A percentile compares a stretch with the other conserved stretches of the same genome.
phyloP scores from a whole-genome alignment of 2,113 vertebrate species.

The Xiphophorus hellerii region DNA sequence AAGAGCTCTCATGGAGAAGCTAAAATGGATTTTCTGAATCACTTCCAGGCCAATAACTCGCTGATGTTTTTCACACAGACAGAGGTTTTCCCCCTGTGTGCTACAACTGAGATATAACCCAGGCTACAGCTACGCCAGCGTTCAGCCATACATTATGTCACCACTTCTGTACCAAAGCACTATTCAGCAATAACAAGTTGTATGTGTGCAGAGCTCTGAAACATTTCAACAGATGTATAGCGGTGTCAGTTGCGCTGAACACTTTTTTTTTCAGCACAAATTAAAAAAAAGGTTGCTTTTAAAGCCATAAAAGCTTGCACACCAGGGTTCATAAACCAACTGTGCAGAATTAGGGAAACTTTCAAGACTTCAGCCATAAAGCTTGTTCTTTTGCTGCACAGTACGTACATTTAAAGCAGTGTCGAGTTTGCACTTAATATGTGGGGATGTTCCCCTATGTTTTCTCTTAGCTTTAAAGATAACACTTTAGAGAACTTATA shows the following conservation, averaged over 20 bases:
- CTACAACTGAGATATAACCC: slow-evolving; percentile 37
- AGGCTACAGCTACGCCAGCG: slow-evolving; percentile 32
- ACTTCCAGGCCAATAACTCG: slow-evolving; percentile 51
- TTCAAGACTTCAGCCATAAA: background rate
- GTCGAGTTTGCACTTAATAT: too few species aligned
- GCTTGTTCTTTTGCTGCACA: background rate
- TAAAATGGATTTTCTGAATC: slow-evolving; percentile 70
- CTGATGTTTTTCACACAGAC: slow-evolving; percentile 58
- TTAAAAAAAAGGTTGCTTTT: background rate
- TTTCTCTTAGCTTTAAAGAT: too few species aligned
- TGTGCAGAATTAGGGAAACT: background rate
- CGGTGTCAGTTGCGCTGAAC: background rate
- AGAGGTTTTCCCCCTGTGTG: slow-evolving; percentile 49
- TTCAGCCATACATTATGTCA: slow-evolving; percentile 18
- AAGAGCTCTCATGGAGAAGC: slow-evolving; percentile 58
- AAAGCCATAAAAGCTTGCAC: background rate
- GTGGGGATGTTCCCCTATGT: too few species aligned
- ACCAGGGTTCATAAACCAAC: background rate
- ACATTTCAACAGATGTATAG: background rate
- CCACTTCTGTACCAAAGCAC: background rate
- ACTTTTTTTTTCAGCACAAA: background rate
- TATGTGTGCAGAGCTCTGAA: background rate
- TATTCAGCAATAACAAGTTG: background rate
- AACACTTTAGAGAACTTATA: background rate
- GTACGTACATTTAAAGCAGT: background rate